phyloP scores from a whole-genome alignment of 2,797 vertebrate species.

The Hippocampus kuda region DNA sequence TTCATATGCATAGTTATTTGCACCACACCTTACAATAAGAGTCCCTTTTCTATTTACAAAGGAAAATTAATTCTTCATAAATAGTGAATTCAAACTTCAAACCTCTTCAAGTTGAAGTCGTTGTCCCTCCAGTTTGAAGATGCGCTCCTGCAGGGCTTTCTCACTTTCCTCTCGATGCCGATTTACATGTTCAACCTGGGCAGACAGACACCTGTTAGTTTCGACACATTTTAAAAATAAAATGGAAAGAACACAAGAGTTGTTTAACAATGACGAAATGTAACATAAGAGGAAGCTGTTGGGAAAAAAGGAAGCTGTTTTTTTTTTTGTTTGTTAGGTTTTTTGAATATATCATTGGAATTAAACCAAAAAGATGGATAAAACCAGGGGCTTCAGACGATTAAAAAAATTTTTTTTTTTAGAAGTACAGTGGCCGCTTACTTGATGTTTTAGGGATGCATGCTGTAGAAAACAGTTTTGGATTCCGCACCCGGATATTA shows the following conservation, averaged over 20 bases:
- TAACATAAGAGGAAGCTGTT: neutral
- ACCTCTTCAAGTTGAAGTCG: slow-evolving; percentile 84
- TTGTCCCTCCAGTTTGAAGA: slow-evolving; percentile 78
- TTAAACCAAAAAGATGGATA: no score
- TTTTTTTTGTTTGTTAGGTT: neutral
- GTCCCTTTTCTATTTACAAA: neutral
- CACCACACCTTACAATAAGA: no score
- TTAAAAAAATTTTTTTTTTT: no score
- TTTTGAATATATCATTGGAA: no score
- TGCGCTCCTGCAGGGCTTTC: slow-evolving; percentile 72
- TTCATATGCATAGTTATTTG: no score
- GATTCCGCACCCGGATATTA: no score
- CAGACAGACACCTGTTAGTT: neutral
- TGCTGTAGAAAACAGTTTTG: no score
- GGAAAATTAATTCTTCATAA: neutral
- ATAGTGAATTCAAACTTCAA: neutral
- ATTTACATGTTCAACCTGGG: slow-evolving; percentile 75
- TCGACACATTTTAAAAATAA: neutral
- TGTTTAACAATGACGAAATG: neutral
- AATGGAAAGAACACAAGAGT: neutral
- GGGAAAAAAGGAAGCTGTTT: neutral
- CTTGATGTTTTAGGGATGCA: no score
- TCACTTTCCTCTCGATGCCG: slow-evolving; percentile 77
- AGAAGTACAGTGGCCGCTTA: no score
- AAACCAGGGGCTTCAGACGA: no score